phyloP scores from a whole-genome alignment of 2,113 vertebrate species.

The Cynopterus brachyotis region DNA sequence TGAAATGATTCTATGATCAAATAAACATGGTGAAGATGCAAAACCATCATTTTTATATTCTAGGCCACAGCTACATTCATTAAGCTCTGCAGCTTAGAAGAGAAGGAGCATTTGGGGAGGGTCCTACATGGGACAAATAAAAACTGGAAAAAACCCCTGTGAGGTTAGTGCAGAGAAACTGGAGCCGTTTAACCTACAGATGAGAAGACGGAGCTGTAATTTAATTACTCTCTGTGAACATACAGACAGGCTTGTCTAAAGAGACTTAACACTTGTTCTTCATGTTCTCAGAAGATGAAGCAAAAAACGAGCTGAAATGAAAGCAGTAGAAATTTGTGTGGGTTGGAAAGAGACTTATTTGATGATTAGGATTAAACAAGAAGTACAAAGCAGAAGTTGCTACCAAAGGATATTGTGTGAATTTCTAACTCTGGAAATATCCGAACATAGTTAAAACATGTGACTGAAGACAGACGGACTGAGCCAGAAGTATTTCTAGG shows the following conservation, averaged over 20 bases:
- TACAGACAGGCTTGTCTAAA: neutral
- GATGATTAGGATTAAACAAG: slow-evolving; percentile 28
- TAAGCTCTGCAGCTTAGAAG: neutral
- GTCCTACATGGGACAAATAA: neutral
- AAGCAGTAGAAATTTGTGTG: neutral
- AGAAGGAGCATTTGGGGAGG: fast-evolving
- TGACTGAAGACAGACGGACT: neutral
- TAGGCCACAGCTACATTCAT: neutral
- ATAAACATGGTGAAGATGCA: neutral
- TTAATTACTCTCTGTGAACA: neutral
- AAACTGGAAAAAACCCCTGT: fast-evolving
- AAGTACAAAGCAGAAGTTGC: neutral
- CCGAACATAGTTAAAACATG: neutral
- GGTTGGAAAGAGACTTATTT: neutral
- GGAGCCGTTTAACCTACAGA: neutral
- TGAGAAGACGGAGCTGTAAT: neutral
- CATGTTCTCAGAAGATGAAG: slow-evolving; percentile 30
- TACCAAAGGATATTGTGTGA: neutral
- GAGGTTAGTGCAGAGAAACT: neutral
- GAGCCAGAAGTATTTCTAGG: neutral
- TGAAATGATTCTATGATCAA: neutral
- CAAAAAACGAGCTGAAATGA: slow-evolving; percentile 23
- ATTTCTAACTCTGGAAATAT: neutral
- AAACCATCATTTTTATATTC: neutral
- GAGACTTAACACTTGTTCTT: slow-evolving; percentile 2